Percentiles rank a stretch among this genome's conserved stretches.
Conservation (phyloP, 2,888 invertebrate genomes). For the Hyposoter dolosus region DNA sequence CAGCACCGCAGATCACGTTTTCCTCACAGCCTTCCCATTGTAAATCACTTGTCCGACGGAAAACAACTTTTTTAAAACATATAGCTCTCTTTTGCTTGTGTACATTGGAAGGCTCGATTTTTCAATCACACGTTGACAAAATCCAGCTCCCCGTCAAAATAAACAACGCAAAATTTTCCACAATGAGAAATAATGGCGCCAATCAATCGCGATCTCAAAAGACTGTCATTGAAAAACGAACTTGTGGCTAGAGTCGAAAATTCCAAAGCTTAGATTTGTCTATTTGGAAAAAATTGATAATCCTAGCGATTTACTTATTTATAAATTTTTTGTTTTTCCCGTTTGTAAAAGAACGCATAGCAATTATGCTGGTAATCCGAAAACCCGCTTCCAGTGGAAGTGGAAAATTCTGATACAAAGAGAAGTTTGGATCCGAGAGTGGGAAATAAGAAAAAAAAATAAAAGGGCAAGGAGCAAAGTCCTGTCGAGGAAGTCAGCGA, state of each 20-base stretch:
- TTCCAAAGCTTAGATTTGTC: background rate
- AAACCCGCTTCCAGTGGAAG: background rate
- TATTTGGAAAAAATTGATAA: background rate
- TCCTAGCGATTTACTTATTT: too few species aligned
- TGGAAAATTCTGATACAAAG: background rate
- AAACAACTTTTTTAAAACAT: conserved; percentile 44
- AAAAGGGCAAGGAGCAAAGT: conserved; percentile 4
- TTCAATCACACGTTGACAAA: conserved; percentile 10
- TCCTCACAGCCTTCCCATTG: conserved; percentile 65
- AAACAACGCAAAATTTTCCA: background rate
- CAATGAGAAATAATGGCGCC: background rate
- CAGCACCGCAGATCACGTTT: conserved; percentile 69
- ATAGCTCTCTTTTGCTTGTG: conserved; percentile 36
- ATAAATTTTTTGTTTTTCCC: background rate
- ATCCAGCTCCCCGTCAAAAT: conserved; percentile 37
- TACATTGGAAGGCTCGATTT: conserved; percentile 30
- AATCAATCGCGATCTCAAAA: background rate
- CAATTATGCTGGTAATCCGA: background rate
- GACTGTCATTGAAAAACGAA: background rate
- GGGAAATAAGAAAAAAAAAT: conserved; percentile 8
- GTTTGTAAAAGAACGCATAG: background rate
- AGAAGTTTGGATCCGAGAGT: background rate
- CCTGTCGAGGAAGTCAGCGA: conserved; percentile 40
- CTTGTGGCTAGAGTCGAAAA: background rate
- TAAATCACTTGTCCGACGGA: conserved; percentile 69